These are phyloP conservation scores for Gymnocheta viridis DNA, from an alignment of 2,888 invertebrate genomes.

Conservation along the genomic window DNA sequence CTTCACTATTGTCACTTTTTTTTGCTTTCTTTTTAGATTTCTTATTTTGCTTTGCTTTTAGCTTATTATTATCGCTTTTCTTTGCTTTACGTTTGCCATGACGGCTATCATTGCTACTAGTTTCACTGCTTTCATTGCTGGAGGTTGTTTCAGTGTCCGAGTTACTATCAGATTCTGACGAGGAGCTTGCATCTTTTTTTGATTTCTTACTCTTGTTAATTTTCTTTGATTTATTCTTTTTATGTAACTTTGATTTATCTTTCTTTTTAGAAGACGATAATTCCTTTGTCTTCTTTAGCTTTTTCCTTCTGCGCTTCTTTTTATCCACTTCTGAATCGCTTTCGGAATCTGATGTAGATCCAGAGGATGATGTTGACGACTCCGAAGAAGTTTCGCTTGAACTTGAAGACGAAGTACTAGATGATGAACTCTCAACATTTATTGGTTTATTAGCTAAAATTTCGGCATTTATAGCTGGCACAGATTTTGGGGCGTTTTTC, in stretches of 20 bases:
- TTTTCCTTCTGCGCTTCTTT: conserved; percentile 65
- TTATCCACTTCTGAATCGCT: conserved; percentile 71
- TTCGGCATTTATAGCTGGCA: conserved; percentile 80
- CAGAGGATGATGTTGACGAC: conserved; percentile 70
- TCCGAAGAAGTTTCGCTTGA: conserved; percentile 73
- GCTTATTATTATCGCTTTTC: conserved; percentile 55
- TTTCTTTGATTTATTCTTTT: conserved; percentile 71
- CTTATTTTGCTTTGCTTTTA: conserved; percentile 46
- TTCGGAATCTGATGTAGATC: conserved; percentile 71
- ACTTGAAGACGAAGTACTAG: conserved; percentile 66
- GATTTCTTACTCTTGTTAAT: conserved; percentile 70
- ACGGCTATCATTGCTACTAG: conserved; percentile 69
- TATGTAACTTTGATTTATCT: conserved; percentile 58
- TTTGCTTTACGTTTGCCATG: conserved; percentile 66
- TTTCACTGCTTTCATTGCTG: conserved; percentile 67
- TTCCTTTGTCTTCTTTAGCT: conserved; percentile 62
- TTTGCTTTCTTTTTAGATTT: conserved; percentile 39
- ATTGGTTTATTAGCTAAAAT: conserved; percentile 77
- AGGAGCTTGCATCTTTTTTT: conserved; percentile 52
- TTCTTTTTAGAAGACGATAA: conserved; percentile 54
- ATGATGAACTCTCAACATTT: conserved; percentile 66
- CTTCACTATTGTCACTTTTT: conserved; percentile 16
- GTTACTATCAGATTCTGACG: conserved; percentile 31
- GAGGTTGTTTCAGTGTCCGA: conserved; percentile 63
- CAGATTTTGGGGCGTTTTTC: conserved; percentile 83